Conservation (phyloP, 2,888 invertebrate genomes). For the Sialis lutaria region DNA sequence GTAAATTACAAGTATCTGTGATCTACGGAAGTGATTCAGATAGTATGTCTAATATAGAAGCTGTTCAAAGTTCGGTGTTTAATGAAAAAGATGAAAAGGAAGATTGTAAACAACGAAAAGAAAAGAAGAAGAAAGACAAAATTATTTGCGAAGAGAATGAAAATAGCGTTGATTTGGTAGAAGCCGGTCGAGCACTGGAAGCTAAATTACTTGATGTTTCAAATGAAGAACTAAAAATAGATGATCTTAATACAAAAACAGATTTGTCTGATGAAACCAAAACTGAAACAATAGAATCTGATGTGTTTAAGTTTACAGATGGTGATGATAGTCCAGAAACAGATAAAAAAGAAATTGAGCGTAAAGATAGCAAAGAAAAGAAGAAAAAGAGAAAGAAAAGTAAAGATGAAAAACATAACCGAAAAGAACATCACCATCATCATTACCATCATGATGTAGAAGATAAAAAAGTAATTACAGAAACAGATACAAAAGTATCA, state of each 20-base stretch:
- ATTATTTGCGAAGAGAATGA: conserved; percentile 43
- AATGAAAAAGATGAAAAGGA: conserved; percentile 26
- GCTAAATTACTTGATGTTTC: conserved; percentile 57
- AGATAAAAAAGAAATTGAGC: conserved; percentile 25
- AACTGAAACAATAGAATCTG: conserved; percentile 20
- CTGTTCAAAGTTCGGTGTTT: conserved; percentile 18
- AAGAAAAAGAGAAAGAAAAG: conserved; percentile 75
- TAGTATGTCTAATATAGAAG: conserved; percentile 13
- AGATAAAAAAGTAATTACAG: conserved; percentile 7
- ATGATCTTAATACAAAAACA: conserved; percentile 19
- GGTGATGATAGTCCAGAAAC: conserved; percentile 37
- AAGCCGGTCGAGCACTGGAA: conserved; percentile 67
- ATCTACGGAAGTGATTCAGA: conserved; percentile 35
- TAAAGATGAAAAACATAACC: conserved; percentile 56
- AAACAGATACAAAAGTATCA: conserved; percentile 16
- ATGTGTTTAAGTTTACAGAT: conserved; percentile 42
- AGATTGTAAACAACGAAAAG: conserved; percentile 38
- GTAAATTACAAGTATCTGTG: conserved; percentile 20
- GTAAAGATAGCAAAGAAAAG: conserved; percentile 52
- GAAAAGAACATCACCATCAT: conserved; percentile 47
- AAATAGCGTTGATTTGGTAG: conserved; percentile 64
- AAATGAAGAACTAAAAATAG: conserved; percentile 21
- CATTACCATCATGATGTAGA: conserved; percentile 31
- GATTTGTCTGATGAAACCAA: conserved; percentile 14
- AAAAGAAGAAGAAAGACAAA: conserved; percentile 44